Conservation (phyloP, 2,888 invertebrate genomes). For the Drosophila longiperda region DNA sequence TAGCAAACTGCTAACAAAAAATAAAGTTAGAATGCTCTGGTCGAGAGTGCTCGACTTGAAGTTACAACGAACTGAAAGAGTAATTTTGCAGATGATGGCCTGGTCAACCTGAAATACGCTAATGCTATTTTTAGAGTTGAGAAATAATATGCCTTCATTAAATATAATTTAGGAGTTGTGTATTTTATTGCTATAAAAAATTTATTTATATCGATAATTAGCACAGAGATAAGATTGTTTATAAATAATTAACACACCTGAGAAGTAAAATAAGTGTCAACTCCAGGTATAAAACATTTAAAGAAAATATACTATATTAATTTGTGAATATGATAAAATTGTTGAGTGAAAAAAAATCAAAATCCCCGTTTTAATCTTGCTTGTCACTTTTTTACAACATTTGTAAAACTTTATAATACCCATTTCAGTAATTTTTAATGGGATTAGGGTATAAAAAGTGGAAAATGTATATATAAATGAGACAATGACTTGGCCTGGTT, state of each 20-base stretch:
- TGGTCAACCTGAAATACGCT: not conserved
- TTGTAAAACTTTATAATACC: not conserved
- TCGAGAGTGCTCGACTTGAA: not conserved
- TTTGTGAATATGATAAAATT: not conserved
- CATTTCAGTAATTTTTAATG: not conserved
- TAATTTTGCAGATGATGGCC: not conserved
- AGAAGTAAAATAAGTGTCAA: not conserved
- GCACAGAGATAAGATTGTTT: not conserved
- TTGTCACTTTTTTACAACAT: not conserved
- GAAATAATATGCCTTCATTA: not conserved
- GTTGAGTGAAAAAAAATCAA: not conserved
- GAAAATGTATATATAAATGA: not conserved
- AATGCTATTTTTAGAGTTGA: not conserved
- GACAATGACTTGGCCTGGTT: slow-evolving; percentile 42
- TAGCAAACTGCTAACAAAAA: slow-evolving; percentile 20
- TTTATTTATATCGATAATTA: not conserved
- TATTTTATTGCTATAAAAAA: not conserved
- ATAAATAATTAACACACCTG: not conserved
- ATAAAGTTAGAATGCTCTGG: not conserved
- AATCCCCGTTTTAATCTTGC: not conserved
- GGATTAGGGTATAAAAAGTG: not conserved
- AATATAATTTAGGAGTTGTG: not conserved
- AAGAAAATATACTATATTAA: not conserved
- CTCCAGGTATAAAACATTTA: not conserved
- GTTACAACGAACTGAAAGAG: not conserved